Evolutionary conservation across 2,797 vertebrate species (phyloP).

Genomic region (Scolopax bukidnonensis): DNA sequence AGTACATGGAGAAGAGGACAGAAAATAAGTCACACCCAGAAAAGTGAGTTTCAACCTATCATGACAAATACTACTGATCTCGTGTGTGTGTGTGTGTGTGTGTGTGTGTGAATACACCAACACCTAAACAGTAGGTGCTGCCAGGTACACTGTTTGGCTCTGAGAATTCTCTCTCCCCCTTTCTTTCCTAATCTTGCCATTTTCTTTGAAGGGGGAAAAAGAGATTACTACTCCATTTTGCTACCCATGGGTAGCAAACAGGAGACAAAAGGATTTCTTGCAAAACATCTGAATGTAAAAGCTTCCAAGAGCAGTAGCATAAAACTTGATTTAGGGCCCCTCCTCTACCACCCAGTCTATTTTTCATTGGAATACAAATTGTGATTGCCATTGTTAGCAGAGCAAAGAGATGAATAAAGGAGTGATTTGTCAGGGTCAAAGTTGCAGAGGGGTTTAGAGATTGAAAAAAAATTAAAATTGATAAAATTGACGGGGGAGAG

Average conservation of each 20-base stretch:
- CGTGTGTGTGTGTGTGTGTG: too few species aligned
- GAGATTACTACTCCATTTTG: not conserved
- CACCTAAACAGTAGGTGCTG: not conserved
- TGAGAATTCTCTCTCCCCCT: not conserved
- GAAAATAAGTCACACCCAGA: not conserved
- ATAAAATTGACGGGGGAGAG: not conserved
- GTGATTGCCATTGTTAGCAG: not conserved
- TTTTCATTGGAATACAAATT: not conserved
- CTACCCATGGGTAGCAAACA: not conserved
- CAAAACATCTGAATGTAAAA: not conserved
- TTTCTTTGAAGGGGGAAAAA: not conserved
- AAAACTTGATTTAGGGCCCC: not conserved
- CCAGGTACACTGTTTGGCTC: not conserved
- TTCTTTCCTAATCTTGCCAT: not conserved
- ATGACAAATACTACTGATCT: not conserved
- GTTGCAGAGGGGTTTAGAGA: not conserved
- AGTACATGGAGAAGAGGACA: not conserved
- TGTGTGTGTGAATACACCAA: not conserved
- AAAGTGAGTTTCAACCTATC: not conserved
- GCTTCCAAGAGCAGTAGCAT: not conserved
- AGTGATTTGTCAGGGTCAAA: constrained; percentile 22
- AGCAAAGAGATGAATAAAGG: constrained; percentile 23
- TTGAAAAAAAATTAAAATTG: not conserved
- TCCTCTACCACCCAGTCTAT: not conserved
- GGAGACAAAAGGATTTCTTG: not conserved